Evolutionary conservation across 2,888 invertebrate genomes (phyloP).

Genomic region (Noctua fimbriata): DNA sequence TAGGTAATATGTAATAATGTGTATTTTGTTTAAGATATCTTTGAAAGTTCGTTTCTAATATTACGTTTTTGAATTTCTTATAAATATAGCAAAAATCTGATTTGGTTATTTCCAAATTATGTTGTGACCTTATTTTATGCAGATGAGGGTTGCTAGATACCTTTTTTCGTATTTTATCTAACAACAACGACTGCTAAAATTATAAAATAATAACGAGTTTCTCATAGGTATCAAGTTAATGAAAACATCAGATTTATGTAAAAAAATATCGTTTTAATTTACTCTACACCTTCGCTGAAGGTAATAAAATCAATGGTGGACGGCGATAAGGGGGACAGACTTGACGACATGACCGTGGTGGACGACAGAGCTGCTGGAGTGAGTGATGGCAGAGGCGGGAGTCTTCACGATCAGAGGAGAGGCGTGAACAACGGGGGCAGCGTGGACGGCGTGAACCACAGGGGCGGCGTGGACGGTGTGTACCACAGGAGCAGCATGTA

Average conservation of each 20-base stretch:
- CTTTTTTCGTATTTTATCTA: background rate
- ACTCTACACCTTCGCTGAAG: constrained; percentile 54
- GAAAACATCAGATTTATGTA: constrained; percentile 37
- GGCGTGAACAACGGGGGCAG: constrained; percentile 78
- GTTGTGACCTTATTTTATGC: background rate
- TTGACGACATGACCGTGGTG: constrained; percentile 82
- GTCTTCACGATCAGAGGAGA: constrained; percentile 83
- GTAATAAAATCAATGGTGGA: constrained; percentile 77
- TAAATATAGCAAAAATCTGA: background rate
- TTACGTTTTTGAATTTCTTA: background rate
- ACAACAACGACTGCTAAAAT: background rate
- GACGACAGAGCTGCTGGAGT: constrained; percentile 86
- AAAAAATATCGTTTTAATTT: constrained; percentile 55
- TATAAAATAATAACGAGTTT: background rate
- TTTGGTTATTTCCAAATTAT: background rate
- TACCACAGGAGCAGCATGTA: constrained; percentile 81
- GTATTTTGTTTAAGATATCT: background rate
- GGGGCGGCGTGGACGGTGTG: constrained; percentile 81
- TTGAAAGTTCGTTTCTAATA: constrained; percentile 4
- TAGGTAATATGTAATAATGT: too few relatives aligned
- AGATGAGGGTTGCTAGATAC: background rate
- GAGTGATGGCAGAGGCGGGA: constrained; percentile 81
- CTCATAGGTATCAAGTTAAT: background rate
- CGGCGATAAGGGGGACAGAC: constrained; percentile 76
- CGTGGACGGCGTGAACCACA: constrained; percentile 80